Evolutionary conservation across 2,888 invertebrate species (phyloP).

Genomic region (Drosophila cognata): DNA sequence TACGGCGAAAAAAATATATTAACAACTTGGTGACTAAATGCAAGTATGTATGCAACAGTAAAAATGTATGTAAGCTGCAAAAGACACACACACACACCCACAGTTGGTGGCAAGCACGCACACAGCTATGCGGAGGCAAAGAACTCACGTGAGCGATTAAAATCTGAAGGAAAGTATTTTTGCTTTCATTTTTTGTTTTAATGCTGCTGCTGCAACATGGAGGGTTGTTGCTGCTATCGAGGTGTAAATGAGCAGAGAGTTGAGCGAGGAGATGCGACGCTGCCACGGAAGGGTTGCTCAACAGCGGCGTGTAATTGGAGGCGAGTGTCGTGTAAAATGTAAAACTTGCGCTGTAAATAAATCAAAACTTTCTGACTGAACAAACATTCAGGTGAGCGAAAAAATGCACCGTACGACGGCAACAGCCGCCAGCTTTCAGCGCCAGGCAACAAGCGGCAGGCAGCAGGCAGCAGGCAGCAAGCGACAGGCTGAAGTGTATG

Average conservation of each 20-base stretch:
- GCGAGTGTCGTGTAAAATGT: constrained; percentile 82
- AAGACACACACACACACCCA: constrained; percentile 29
- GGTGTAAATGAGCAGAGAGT: constrained; percentile 75
- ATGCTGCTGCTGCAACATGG: constrained; percentile 43
- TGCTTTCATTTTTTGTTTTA: constrained; percentile 51
- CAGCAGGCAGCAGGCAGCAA: constrained; percentile 26
- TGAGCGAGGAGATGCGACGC: constrained; percentile 25
- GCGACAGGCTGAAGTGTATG: constrained; percentile 14
- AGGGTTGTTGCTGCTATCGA: constrained; percentile 68
- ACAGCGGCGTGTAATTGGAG: constrained; percentile 77
- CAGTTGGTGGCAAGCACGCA: constrained; percentile 6
- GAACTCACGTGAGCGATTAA: constrained; percentile 81
- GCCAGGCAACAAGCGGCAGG: constrained; percentile 5
- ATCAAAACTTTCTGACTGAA: constrained; percentile 82
- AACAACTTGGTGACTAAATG: constrained; percentile 70
- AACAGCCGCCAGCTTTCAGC: constrained; percentile 44
- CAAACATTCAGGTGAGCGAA: constrained; percentile 81
- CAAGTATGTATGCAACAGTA: constrained; percentile 37
- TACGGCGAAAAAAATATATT: constrained; percentile 70
- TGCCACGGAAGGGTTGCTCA: constrained; percentile 60
- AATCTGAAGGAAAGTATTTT: constrained; percentile 79
- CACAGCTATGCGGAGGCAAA: constrained; percentile 33
- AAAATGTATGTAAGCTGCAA: constrained; percentile 22
- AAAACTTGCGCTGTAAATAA: constrained; percentile 81
- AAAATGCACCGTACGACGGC: constrained; percentile 69